These are phyloP conservation scores for Emydocephalus ijimae DNA, from an alignment of 2,113 vertebrate species.

Conservation along the genomic window DNA sequence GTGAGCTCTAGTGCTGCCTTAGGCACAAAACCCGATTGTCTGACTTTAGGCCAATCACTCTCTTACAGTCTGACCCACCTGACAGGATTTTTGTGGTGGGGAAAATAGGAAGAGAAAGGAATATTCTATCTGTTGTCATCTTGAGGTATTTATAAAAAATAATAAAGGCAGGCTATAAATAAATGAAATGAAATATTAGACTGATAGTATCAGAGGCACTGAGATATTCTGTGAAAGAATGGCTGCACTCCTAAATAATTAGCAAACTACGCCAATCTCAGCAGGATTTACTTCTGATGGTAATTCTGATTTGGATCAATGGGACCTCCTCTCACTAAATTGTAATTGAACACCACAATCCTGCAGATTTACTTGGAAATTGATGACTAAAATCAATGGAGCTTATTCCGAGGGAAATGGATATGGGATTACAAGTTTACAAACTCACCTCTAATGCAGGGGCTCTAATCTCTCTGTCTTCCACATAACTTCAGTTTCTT, in stretches of 20 bases:
- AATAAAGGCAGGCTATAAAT: background rate
- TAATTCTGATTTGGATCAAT: background rate
- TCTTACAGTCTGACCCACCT: background rate
- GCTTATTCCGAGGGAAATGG: background rate
- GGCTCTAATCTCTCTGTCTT: background rate
- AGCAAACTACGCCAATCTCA: background rate
- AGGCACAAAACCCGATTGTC: background rate
- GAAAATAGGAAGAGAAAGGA: background rate
- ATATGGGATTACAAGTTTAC: background rate
- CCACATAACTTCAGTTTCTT: background rate
- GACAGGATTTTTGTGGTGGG: background rate
- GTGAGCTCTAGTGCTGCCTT: background rate
- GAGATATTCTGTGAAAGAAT: background rate
- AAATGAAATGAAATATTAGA: background rate
- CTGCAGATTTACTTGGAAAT: background rate
- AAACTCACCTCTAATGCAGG: background rate
- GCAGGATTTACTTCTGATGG: background rate
- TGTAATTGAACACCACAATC: background rate
- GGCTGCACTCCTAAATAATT: background rate
- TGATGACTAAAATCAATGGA: background rate
- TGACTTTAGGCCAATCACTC: background rate
- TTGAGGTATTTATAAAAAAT: background rate
- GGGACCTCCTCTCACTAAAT: background rate
- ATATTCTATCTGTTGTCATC: background rate
- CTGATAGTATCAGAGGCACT: background rate